These are phyloP conservation scores for Paramisgurnus dabryanus DNA, from an alignment of 2,113 vertebrate genomes.

Conservation along the genomic window DNA sequence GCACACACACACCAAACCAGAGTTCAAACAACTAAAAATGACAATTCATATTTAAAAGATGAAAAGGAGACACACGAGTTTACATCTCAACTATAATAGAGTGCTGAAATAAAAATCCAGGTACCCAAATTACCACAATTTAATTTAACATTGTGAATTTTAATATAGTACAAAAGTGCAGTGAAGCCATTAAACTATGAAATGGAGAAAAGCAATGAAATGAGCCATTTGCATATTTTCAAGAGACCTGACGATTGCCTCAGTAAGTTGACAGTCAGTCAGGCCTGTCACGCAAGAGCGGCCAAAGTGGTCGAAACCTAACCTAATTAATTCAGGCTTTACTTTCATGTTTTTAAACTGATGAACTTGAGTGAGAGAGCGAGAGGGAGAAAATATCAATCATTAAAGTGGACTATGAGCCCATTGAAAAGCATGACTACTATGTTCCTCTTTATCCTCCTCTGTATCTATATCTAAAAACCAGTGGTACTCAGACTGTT, in stretches of 20 bases:
- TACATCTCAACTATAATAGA: not conserved
- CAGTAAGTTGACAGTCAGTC: constrained; percentile 8
- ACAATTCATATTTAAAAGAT: not conserved
- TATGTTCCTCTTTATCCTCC: not conserved
- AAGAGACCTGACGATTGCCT: constrained; percentile 1
- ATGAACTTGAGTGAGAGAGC: constrained; percentile 11
- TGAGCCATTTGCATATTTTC: constrained; percentile 26
- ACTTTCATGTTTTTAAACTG: constrained; percentile 46
- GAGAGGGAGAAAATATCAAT: constrained; percentile 2
- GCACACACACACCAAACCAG: too few relatives aligned
- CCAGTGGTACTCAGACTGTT: not conserved
- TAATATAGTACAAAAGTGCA: not conserved
- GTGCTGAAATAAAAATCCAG: too few relatives aligned
- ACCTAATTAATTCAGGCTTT: constrained; percentile 32
- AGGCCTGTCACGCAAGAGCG: constrained; percentile 12
- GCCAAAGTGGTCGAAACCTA: not conserved
- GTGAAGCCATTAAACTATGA: constrained; percentile 4
- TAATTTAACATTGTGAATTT: not conserved
- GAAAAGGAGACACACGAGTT: not conserved
- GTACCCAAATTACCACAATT: not conserved
- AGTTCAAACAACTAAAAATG: not conserved
- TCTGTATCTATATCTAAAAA: not conserved
- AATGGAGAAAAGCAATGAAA: not conserved
- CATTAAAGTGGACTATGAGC: not conserved
- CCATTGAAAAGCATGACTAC: not conserved